Evolutionary conservation across 2,888 invertebrate species (phyloP).

Genomic region (Rhagophthalmus giganteus): DNA sequence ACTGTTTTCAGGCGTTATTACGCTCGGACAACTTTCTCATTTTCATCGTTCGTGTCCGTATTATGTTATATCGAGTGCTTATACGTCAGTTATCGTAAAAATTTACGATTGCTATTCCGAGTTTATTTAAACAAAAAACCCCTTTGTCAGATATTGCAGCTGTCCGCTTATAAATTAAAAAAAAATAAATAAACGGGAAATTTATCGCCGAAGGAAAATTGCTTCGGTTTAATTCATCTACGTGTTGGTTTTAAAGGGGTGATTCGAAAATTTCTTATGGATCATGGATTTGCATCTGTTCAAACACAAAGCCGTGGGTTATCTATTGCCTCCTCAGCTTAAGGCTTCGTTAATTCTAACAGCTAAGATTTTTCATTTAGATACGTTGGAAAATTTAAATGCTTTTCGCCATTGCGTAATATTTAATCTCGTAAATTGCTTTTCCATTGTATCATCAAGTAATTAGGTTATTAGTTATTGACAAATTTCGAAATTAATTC

Average conservation of each 20-base stretch:
- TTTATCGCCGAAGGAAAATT: no score
- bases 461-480: slow-evolving; percentile 22
- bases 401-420: slow-evolving; percentile 31
- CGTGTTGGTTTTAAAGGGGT: slow-evolving; percentile 4
- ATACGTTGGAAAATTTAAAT: slow-evolving; percentile 37
- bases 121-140: no score
- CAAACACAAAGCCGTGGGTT: slow-evolving; percentile 36
- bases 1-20: slow-evolving; percentile 16
- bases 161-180: no score
- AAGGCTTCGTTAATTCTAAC: slow-evolving; percentile 25
- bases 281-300: slow-evolving; percentile 19
- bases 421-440: slow-evolving; percentile 37
- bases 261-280: neutral
- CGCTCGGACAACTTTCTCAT: slow-evolving; percentile 19
- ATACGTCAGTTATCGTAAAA: neutral
- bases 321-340: slow-evolving; percentile 29
- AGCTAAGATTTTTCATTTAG: slow-evolving; percentile 41
- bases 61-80: slow-evolving; percentile 5
- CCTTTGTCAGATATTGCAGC: no score
- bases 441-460: slow-evolving; percentile 22
- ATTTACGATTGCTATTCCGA: neutral
- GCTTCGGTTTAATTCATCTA: no score
- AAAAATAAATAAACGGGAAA: no score
- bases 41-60: slow-evolving; percentile 12
- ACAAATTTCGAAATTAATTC: slow-evolving; percentile 22